Evolutionary conservation across 2,797 vertebrate species (phyloP), one percentile per base, ranked within the genome.

Genomic region (Hydrocynus forskahlii): DNA sequence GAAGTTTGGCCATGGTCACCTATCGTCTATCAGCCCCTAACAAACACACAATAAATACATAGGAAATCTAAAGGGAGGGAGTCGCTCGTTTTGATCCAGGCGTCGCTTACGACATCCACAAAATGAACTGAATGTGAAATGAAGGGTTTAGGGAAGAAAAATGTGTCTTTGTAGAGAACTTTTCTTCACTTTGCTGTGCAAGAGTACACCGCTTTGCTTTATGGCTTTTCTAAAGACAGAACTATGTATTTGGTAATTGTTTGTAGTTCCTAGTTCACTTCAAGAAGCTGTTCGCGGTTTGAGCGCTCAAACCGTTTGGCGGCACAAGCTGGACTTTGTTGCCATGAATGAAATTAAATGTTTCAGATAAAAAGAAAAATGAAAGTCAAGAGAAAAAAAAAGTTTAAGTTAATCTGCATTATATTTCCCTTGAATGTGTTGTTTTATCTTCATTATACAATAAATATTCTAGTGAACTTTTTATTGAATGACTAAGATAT

Each of bases 291-390:
- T 98, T 97, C 95, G 88, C 96, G 95, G 96, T 96, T 96, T 96
- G 94, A 94, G 90, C 81, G 89, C 90, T 94, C 91, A 95, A 95
- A 96, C 96, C 94, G 96, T 95, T 96, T 97, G 96, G 97, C 96
- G 95, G 96, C 97, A 99, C 96, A 97, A 99, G 97, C 98, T 99
- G 98, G 98, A 98, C 97, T 99, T 99, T 98, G 97, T 99, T 98
- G 98, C 97, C 97, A 97, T 96, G 94, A 93, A 94, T 94, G 95
- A 96, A 95, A 96, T 91, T 91, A 95, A 97, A 96, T 95, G 95
- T 96, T 97, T 96, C 93, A 93, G 79, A 80, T 79, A 66, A 29
- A 64, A 68, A 75, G 13, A 45, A 76, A 82, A 62, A 84, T 95
- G 94, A 94, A 95, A 93, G 93, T 88, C 89, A 91, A 96, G 90